A percentile compares a stretch with the other conserved stretches of the same genome.
Evolutionary conservation across 2,888 invertebrate species (phyloP).

Genomic region (Esperia sulphurella): DNA sequence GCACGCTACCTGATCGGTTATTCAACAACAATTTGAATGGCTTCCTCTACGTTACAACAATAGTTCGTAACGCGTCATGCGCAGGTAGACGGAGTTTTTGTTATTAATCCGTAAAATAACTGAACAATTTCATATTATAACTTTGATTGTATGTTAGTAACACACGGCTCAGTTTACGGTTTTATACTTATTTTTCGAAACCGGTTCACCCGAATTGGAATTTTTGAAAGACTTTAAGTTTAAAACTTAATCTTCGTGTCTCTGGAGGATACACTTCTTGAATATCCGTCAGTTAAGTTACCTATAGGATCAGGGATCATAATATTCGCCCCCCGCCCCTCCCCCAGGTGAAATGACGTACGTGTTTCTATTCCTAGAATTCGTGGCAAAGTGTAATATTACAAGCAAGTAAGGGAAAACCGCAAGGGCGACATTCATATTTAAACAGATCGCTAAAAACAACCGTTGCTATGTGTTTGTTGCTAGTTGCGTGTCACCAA

Average conservation of each 20-base stretch:
- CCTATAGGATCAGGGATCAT: too few relatives aligned
- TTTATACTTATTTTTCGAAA: not conserved
- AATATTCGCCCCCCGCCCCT: too few relatives aligned
- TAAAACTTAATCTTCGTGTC: not conserved
- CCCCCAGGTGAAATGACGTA: not conserved
- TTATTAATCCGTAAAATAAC: slow-evolving; percentile 25
- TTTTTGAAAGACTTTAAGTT: slow-evolving; percentile 1
- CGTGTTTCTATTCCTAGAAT: not conserved
- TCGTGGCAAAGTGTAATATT: not conserved
- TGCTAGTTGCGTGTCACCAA: slow-evolving; percentile 38
- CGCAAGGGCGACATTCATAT: slow-evolving; percentile 6
- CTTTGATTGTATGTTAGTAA: slow-evolving; percentile 1
- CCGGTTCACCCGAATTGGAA: slow-evolving; percentile 7
- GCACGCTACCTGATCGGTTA: slow-evolving; percentile 70
- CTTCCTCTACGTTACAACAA: slow-evolving; percentile 55
- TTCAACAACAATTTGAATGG: slow-evolving; percentile 61
- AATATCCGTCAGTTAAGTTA: too few relatives aligned
- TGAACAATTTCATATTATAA: slow-evolving; percentile 9
- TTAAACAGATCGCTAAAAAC: slow-evolving; percentile 8
- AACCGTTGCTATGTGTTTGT: slow-evolving; percentile 14
- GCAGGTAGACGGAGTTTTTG: slow-evolving; percentile 58
- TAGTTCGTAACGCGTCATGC: slow-evolving; percentile 42
- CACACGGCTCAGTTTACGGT: not conserved
- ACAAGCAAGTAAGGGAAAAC: not conserved
- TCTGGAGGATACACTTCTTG: not conserved